phyloP scores from a whole-genome alignment of 2,797 vertebrate species.

The Gadopsis marmoratus region DNA sequence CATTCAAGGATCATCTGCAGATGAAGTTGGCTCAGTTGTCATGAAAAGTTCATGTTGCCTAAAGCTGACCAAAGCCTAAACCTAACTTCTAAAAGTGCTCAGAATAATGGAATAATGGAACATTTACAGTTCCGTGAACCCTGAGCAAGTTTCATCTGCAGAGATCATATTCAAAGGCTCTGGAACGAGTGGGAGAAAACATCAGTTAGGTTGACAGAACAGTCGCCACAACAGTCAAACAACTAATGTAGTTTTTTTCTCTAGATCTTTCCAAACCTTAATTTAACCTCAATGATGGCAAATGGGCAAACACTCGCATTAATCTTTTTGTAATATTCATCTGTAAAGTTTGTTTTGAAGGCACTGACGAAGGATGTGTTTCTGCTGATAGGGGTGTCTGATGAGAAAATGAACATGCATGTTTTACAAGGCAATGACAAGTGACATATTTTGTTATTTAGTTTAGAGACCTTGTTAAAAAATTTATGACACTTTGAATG shows the following conservation, averaged over 20 bases:
- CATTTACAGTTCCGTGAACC: no score
- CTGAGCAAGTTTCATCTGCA: background rate
- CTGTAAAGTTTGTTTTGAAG: background rate
- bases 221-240: no score
- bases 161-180: no score
- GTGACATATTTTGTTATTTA: background rate
- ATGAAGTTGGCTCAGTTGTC: background rate
- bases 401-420: background rate
- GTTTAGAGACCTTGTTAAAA: background rate
- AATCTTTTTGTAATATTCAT: background rate
- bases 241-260: no score
- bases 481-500: background rate
- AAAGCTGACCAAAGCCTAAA: no score
- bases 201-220: no score
- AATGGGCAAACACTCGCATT: no score
- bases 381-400: background rate
- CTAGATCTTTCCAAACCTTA: background rate
- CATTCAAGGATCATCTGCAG: background rate
- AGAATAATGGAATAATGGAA: no score
- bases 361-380: background rate
- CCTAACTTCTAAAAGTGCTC: no score
- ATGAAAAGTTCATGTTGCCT: background rate
- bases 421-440: background rate
- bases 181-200: no score
- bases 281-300: no score